Evolutionary conservation across 2,888 invertebrate genomes (phyloP).

Genomic region (Nomada fabriciana): DNA sequence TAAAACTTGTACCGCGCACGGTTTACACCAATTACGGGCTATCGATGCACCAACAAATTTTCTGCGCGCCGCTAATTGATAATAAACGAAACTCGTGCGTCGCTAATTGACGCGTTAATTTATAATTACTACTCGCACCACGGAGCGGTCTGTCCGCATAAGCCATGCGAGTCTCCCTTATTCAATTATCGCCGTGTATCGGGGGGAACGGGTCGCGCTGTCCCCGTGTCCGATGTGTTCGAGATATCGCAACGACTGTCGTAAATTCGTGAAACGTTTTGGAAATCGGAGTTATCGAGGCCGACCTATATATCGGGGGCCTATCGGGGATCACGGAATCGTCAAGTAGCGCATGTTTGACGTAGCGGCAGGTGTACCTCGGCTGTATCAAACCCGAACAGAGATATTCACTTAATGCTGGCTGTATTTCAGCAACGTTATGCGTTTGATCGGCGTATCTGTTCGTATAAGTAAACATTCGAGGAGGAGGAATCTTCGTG

Average conservation of each 20-base stretch:
- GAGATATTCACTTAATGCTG: not conserved
- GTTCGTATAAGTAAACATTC: too few species aligned
- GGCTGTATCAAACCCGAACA: not conserved
- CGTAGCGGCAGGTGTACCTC: constrained; percentile 24
- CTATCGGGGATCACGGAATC: constrained; percentile 63
- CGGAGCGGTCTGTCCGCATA: not conserved
- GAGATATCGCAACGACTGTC: constrained; percentile 20
- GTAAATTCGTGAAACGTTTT: constrained; percentile 44
- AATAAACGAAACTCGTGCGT: constrained; percentile 28
- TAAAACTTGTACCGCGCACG: constrained; percentile 17
- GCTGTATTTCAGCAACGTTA: not conserved
- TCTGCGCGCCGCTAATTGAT: constrained; percentile 34
- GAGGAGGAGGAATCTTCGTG: too few species aligned
- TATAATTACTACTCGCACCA: constrained; percentile 25
- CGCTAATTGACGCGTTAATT: constrained; percentile 43
- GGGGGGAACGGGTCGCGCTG: constrained; percentile 21
- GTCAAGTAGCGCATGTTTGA: constrained; percentile 25
- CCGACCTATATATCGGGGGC: constrained; percentile 47
- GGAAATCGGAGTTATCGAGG: constrained; percentile 53
- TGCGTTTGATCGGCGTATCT: too few species aligned
- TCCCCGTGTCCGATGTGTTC: constrained; percentile 29
- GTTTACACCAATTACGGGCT: constrained; percentile 50
- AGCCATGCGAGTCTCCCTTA: not conserved
- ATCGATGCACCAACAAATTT: constrained; percentile 51
- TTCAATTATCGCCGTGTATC: constrained; percentile 45